Evolutionary conservation across 1,140 invertebrate species (phyloP), one percentile per base, ranked within the genome.

Genomic region (Pinna nobilis): DNA sequence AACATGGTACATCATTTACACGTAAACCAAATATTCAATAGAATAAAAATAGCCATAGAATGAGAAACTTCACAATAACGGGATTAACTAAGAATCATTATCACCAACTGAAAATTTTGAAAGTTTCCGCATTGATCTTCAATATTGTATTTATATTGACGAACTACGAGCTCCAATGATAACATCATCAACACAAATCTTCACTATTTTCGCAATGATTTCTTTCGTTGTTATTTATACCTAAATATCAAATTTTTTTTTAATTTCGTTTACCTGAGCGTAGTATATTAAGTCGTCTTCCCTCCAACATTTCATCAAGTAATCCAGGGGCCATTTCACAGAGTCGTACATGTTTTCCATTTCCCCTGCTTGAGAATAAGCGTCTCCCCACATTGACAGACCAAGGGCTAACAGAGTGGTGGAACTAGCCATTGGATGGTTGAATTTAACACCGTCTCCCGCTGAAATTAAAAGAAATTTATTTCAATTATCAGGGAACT

Each of bases 401-500:
- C 92, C 91, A 92, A 92, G 93, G 0, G 91, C 89, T 20, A 93
- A 76, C 0, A 92, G 64, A 0, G 92, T 93, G 0, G 89, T 92
- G 0, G 91, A 89, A 39, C 86, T 90, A 0, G 92, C 92, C 90
- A 92, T 92, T 0, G 92, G 92, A 70, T 92, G 92, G 0, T 91
- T 90, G 75, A 93, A 93, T 83, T 93, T 93, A 0, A 93, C 92
- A 70, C 90, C 91, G 78, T 93, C 92, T 32, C 71, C 71, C 30
- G 71, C 71, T 67, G 55, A 13, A 53, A 39, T 28, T 11, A 53
- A 53, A 18, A 20, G 44, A 47, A 47, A 47, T n/a, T n/a, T n/a
- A n/a, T n/a, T n/a, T n/a, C n/a, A n/a, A n/a, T n/a, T n/a, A n/a
- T n/a, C n/a, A n/a, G n/a, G n/a, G n/a, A n/a, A n/a, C n/a, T n/a